Conservation (phyloP, 2,113 vertebrate genomes). For the Cochlearius cochlearius region DNA sequence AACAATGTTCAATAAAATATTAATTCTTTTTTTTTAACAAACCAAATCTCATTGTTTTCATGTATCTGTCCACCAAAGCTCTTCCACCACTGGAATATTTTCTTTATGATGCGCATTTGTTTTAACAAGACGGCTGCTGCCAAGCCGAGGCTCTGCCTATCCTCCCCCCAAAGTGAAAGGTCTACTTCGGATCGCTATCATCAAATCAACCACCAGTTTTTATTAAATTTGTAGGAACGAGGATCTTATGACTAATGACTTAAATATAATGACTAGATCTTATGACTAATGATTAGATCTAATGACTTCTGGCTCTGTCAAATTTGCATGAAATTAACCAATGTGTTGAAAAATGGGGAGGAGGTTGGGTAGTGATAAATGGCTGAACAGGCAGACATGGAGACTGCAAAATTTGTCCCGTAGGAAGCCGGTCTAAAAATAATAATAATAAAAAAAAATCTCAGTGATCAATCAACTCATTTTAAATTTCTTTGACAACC, state of each 20-base stretch:
- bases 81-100: not conserved
- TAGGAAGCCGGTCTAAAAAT: slow-evolving; percentile 3
- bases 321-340: slow-evolving; percentile 21
- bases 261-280: slow-evolving; percentile 35
- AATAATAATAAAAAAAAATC: not conserved
- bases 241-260: slow-evolving; percentile 45
- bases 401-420: not conserved
- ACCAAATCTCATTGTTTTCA: not conserved
- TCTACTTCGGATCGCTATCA: not conserved
- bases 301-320: slow-evolving; percentile 44
- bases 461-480: not conserved
- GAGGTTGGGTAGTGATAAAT: not conserved
- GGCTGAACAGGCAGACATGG: not conserved
- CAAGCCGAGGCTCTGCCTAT: not conserved
- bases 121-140: not conserved
- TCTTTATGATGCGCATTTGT: not conserved
- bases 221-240: not conserved
- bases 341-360: not conserved
- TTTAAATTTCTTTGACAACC: not conserved
- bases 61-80: not conserved
- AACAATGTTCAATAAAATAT: not conserved
- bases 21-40: not conserved
- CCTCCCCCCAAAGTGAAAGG: not conserved
- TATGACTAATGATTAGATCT: slow-evolving; percentile 42
- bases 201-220: not conserved